Evolutionary conservation across 37 sponge, comb jelly and placozoan genomes (phyloP).

Genomic region (Dysidea cf. avara): DNA sequence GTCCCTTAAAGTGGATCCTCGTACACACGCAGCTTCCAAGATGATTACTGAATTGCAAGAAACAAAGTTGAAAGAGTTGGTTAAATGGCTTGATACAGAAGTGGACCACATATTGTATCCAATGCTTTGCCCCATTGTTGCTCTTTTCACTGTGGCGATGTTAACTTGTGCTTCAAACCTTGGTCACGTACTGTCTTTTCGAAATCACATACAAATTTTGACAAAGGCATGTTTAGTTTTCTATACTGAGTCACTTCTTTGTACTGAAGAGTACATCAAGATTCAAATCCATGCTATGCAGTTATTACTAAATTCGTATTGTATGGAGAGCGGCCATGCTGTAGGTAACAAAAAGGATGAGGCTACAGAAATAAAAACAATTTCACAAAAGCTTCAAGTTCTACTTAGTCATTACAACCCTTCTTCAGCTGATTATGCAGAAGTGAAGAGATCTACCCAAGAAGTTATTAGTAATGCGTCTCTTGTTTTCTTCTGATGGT

Average conservation of each 20-base stretch:
- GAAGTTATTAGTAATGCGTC: slow-evolving; percentile 17
- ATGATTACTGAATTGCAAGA: neutral
- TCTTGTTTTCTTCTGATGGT: slow-evolving; percentile 7
- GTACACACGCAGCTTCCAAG: neutral
- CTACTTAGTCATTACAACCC: slow-evolving; percentile 4
- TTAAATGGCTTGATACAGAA: slow-evolving; percentile 6
- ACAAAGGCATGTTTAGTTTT: slow-evolving; percentile 2
- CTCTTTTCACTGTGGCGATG: slow-evolving; percentile 2
- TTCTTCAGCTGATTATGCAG: slow-evolving; percentile 1
- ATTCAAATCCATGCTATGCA: slow-evolving; percentile 12
- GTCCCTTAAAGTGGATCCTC: slow-evolving; percentile 14
- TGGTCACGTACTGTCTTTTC: neutral
- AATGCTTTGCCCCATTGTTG: slow-evolving; percentile 14
- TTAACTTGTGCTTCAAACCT: slow-evolving; percentile 13
- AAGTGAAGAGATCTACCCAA: neutral
- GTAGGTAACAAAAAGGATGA: neutral
- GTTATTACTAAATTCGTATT: slow-evolving; percentile 5
- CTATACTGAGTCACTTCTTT: slow-evolving; percentile 9
- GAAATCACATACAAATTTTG: slow-evolving; percentile 5
- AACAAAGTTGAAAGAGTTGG: slow-evolving; percentile 6
- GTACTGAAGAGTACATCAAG: neutral
- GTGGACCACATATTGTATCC: slow-evolving; percentile 14
- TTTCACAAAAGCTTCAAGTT: slow-evolving; percentile 1
- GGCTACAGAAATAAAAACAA: neutral
- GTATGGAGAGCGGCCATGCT: slow-evolving; percentile 14